Base-by-base conservation (phyloP, 2,888 invertebrate genomes). In the Bellardia pandia region DNA sequence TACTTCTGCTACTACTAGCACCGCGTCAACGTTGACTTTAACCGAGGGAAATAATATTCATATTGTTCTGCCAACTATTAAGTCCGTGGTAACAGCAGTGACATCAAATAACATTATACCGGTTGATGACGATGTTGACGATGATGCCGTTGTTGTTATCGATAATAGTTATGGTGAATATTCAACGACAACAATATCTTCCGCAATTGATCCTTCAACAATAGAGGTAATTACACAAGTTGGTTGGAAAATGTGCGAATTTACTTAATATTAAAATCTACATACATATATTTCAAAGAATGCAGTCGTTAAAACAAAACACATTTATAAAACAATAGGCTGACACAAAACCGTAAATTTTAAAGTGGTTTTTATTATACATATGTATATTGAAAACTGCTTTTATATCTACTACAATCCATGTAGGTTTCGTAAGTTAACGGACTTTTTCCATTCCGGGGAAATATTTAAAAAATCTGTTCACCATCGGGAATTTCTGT, bases 11-110 rank as follows among this genome's bases (percentile, higher is more conserved):
- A 64, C 72, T 60, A 51, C 83, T 16, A 33, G 78, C 60, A 62
- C 82, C 23, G 8, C 37, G 13, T 64, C 64, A 40, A 11, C 45
- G 23, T 16, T 40, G n/a, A n/a, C 30, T 11, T 40, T 56, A 71
- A 72, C 37, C 33, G 69, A 80, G 79, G 62, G 81, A 89, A 88
- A 88, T 90, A 89, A 88, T 90, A 89, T 90, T 90, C 86, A 88
- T 72, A 86, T 88, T 89, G 89, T 86, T 88, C 88, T 89, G 85
- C 89, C 88, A 82, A 86, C 84, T 37, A 53, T 78, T 42, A 42
- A 71, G n/a, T 69, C 85, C 42, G 71, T 64, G 40, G 58, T 85
- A 56, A 78, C 75, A 30, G 14, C 83, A 68, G 83, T 84, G 30
- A 86, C 84, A 62, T 86, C 81, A 37, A 88, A 86, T 74, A 83